Percentiles rank a stretch among this genome's conserved stretches.
Conservation (phyloP, 2,888 invertebrate genomes). For the Diplazon laetatorius region DNA sequence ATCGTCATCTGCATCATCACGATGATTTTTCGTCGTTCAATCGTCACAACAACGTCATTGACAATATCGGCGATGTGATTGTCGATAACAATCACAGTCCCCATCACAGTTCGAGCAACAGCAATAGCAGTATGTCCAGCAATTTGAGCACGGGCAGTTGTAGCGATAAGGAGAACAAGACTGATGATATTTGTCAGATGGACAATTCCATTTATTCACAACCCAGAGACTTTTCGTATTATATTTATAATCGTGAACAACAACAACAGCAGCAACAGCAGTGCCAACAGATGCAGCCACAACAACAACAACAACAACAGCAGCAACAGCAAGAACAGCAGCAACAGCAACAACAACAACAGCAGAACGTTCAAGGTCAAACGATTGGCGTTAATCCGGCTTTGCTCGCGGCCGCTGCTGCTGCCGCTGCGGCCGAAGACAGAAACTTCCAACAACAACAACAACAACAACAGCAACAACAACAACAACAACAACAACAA, state of each 20-base stretch:
- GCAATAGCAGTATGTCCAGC: conserved; percentile 74
- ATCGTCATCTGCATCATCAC: conserved; percentile 65
- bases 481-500: conserved; percentile 30
- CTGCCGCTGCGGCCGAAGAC: conserved; percentile 80
- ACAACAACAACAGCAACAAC: conserved; percentile 31
- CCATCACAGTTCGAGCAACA: conserved; percentile 57
- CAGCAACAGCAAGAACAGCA: conserved; percentile 55
- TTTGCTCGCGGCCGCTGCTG: conserved; percentile 80
- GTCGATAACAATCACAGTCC: conserved; percentile 46
- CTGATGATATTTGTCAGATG: conserved; percentile 68
- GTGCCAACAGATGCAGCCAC: conserved; percentile 35
- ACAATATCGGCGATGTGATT: conserved; percentile 66
- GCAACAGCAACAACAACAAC: conserved; percentile 65
- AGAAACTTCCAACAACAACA: conserved; percentile 66
- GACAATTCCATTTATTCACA: conserved; percentile 63
- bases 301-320: conserved; percentile 63
- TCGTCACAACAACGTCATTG: conserved; percentile 61
- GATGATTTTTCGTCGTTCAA: conserved; percentile 37
- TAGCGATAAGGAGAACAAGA: conserved; percentile 78
- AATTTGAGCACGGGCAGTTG: conserved; percentile 62
- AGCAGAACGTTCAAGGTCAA: conserved; percentile 47
- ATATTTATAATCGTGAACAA: conserved; percentile 78
- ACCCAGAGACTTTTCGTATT: conserved; percentile 80
- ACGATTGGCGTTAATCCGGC: conserved; percentile 74
- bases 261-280: conserved; percentile 66